phyloP scores from a whole-genome alignment of 2,888 invertebrate species.

The Pseudococcus jackbeardsleyi region DNA sequence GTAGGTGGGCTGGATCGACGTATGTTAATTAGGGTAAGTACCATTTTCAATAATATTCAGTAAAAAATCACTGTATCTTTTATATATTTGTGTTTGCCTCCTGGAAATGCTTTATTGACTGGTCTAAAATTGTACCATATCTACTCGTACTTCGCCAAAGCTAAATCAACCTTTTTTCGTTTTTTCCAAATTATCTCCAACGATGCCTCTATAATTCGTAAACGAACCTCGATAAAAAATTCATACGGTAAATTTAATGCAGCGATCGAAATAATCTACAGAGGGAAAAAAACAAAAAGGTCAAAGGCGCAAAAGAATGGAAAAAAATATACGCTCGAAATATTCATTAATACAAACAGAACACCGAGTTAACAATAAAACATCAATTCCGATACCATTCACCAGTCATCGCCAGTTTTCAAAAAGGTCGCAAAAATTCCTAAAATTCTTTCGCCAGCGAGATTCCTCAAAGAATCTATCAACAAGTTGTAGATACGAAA shows the following conservation, averaged over 20 bases:
- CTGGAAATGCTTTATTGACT: too few relatives aligned
- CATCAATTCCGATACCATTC: background rate
- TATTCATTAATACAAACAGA: background rate
- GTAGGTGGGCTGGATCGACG: too few relatives aligned
- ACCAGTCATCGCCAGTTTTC: background rate
- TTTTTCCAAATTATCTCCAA: background rate
- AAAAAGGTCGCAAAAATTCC: background rate
- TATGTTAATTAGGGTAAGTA: too few relatives aligned
- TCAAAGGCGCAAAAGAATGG: background rate
- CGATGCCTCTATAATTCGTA: background rate
- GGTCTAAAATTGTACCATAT: too few relatives aligned
- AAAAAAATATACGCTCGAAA: background rate
- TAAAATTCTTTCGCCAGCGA: background rate
- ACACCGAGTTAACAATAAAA: background rate
- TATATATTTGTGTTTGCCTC: too few relatives aligned
- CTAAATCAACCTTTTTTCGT: background rate
- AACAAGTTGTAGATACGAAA: background rate
- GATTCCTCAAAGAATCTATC: slow-evolving; percentile 2
- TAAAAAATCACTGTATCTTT: too few relatives aligned
- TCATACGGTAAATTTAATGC: background rate
- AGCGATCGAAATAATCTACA: background rate
- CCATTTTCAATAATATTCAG: too few relatives aligned
- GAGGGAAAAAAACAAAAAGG: background rate
- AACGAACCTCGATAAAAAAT: background rate
- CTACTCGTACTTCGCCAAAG: background rate